Conservation (phyloP, 2,888 invertebrate species). For the Tetragonisca angustula region DNA sequence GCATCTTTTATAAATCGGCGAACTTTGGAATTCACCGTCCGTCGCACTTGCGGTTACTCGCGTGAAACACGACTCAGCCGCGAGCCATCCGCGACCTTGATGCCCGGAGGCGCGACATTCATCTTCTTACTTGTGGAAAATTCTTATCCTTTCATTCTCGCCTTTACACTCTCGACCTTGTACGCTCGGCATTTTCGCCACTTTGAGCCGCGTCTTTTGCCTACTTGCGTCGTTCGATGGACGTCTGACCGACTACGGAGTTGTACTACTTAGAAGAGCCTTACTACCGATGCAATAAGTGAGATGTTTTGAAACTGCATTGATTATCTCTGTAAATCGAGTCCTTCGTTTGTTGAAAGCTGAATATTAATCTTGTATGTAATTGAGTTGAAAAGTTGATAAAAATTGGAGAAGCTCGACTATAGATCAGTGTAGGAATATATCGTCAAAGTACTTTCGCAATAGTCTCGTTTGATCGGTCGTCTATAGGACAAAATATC, state of each 20-base stretch:
- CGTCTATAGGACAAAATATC: too few relatives aligned
- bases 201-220: background rate
- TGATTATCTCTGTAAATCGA: too few relatives aligned
- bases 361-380: too few relatives aligned
- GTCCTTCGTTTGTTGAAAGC: too few relatives aligned
- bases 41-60: slow-evolving; percentile 39
- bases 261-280: slow-evolving; percentile 10
- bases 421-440: too few relatives aligned
- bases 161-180: background rate
- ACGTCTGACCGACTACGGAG: background rate
- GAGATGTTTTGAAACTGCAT: too few relatives aligned
- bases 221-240: background rate
- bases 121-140: background rate
- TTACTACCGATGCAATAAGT: too few relatives aligned
- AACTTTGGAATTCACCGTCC: slow-evolving; percentile 57
- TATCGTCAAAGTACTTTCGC: too few relatives aligned
- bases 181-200: background rate
- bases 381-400: too few relatives aligned
- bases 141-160: background rate
- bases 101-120: background rate
- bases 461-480: background rate
- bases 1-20: slow-evolving; percentile 76
- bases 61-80: slow-evolving; percentile 20
- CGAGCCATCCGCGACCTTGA: slow-evolving; percentile 35
- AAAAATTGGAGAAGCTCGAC: too few relatives aligned